Base-by-base conservation (phyloP, 2,888 invertebrate genomes). In the Clanis bilineata region DNA sequence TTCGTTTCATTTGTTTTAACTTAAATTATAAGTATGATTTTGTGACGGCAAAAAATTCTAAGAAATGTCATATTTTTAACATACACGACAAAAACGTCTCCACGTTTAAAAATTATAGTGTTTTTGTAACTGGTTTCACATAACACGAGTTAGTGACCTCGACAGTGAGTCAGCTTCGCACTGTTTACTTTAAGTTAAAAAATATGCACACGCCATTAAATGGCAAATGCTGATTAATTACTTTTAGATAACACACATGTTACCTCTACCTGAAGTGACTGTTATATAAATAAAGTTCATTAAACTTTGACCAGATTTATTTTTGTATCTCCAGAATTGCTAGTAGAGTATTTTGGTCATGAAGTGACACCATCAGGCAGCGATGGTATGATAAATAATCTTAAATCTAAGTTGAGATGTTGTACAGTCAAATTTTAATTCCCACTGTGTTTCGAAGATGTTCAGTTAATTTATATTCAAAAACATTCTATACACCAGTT, bases 121-220 rank as follows among this genome's bases (percentile, higher is more conserved):
- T 77, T 80, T 80, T 74, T 69, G 68, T 69, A 85, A 86, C 88
- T 73, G 85, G 88, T 88, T 86, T 76, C 69, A 62, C 70, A 28
- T 51, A 28, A 28, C 51, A 67, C 68, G 72, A 66, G 85, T 80
- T 73, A 85, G 62, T 86, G 88, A 88, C 86, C 90, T 67, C 74
- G 62, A 22, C 55, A 68, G 73, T 88, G 88, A 89, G 63, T 89
- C 87, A 89, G 63, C 67, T 61, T 59, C 45, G 59, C 62, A 60
- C 61, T 76, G 81, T 88, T 86, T 86, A 85, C 86, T 64, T 71
- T 62, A 80, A 71, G 64, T 62, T 70, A 62, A 60, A 62, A 66
- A 72, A 58, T 58, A 44, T 38, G 47, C 38, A 23, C 38, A 55
- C 55, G 18, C 1, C 32, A 57, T 57, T 63, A 55, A 59, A 58